A percentile compares a stretch with the other conserved stretches of the same genome.
Evolutionary conservation across 1,140 invertebrate genomes (phyloP).

Genomic region (Neodiprion lecontei): DNA sequence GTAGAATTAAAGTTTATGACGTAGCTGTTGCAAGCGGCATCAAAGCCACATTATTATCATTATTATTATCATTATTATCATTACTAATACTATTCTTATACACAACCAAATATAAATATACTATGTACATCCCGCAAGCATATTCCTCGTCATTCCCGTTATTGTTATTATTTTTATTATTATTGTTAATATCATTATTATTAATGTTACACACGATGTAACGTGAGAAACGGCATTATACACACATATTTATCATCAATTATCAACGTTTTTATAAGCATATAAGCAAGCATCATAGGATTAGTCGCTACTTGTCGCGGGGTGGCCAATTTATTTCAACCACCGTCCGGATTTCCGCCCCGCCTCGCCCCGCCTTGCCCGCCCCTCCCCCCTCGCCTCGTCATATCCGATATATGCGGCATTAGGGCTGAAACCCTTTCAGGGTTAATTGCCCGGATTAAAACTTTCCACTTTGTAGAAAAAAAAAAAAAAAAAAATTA

Average conservation of each 20-base stretch:
- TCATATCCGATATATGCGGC: too few relatives aligned
- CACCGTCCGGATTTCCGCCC: too few relatives aligned
- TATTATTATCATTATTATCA: background rate
- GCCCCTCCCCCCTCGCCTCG: too few relatives aligned
- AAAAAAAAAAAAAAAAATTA: too few relatives aligned
- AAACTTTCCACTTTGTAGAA: too few relatives aligned
- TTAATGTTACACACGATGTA: too few relatives aligned
- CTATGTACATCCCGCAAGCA: background rate
- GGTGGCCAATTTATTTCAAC: background rate
- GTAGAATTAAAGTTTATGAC: conserved; percentile 14
- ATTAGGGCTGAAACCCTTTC: too few relatives aligned
- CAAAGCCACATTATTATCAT: background rate
- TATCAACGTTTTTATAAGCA: background rate
- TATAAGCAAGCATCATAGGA: conserved; percentile 3
- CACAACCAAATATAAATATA: conserved; percentile 15
- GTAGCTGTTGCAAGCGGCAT: conserved; percentile 14
- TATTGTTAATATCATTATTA: conserved; percentile 2
- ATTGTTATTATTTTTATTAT: conserved; percentile 4
- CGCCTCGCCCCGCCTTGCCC: too few relatives aligned
- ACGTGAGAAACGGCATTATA: too few relatives aligned
- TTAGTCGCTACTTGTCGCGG: background rate
- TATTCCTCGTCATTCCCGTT: conserved; percentile 14
- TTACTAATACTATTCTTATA: background rate
- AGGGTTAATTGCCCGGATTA: too few relatives aligned
- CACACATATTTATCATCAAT: too few relatives aligned